A percentile compares a stretch with the other conserved stretches of the same genome.
Conservation (phyloP, 1,140 invertebrate species). For the Trachymyrmex cornetzi region DNA sequence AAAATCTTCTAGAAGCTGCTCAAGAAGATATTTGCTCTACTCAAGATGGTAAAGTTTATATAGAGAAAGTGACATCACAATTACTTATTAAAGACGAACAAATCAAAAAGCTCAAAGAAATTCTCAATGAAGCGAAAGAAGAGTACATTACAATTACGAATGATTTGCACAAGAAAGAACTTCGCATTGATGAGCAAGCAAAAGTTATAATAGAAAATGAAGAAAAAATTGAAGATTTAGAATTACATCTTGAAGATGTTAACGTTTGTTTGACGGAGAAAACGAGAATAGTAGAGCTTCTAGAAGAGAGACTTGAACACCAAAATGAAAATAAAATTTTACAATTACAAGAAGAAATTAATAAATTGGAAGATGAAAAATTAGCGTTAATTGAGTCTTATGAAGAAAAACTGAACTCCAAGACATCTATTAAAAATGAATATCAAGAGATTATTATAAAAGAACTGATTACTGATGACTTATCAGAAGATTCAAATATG, state of each 20-base stretch:
- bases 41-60: slow-evolving; percentile 67
- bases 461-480: not conserved
- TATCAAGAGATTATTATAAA: slow-evolving; percentile 33
- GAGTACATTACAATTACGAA: slow-evolving; percentile 79
- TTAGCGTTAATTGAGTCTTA: not conserved
- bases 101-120: slow-evolving; percentile 80
- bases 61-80: slow-evolving; percentile 78
- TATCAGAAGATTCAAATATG: not conserved
- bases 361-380: slow-evolving; percentile 61
- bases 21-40: slow-evolving; percentile 67
- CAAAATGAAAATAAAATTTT: slow-evolving; percentile 68
- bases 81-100: slow-evolving; percentile 77
- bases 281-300: slow-evolving; percentile 71
- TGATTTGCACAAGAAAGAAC: slow-evolving; percentile 73
- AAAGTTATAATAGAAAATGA: slow-evolving; percentile 71
- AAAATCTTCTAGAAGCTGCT: slow-evolving; percentile 73
- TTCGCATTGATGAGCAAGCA: slow-evolving; percentile 69
- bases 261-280: slow-evolving; percentile 78
- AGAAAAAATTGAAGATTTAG: slow-evolving; percentile 79
- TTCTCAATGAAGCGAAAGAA: slow-evolving; percentile 83
- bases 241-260: slow-evolving; percentile 76
- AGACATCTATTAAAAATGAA: not conserved
- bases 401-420: not conserved
- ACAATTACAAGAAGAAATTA: slow-evolving; percentile 63
- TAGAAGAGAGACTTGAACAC: slow-evolving; percentile 80